Conservation (phyloP, 2,113 vertebrate species). For the Clarias gariepinus region DNA sequence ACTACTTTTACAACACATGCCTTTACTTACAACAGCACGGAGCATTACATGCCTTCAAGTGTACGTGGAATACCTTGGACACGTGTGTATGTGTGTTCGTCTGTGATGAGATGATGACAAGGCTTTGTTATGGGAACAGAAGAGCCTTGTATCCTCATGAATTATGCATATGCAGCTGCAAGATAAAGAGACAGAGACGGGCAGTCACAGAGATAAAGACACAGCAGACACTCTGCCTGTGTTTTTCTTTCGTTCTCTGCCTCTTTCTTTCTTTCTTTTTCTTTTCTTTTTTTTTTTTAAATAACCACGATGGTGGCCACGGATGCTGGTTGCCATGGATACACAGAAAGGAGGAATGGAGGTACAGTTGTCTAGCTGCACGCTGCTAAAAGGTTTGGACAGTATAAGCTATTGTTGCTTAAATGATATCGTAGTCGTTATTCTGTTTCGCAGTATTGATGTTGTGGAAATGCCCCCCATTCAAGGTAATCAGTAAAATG, state of each 20-base stretch:
- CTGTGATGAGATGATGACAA: constrained; percentile 71
- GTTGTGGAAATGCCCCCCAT: not conserved
- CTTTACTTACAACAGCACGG: constrained; percentile 40
- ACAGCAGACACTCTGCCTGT: not conserved
- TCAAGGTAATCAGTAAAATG: not conserved
- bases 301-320: constrained; percentile 53
- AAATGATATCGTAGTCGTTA: not conserved
- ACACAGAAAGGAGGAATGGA: constrained; percentile 25
- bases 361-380: constrained; percentile 31
- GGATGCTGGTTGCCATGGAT: constrained; percentile 39
- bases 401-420: not conserved
- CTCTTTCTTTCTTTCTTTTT: not conserved
- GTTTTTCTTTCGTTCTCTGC: not conserved
- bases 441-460: not conserved
- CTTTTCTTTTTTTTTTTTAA: constrained; percentile 18
- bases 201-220: constrained; percentile 62
- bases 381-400: constrained; percentile 46
- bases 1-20: not conserved
- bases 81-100: constrained; percentile 45
- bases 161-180: constrained; percentile 81
- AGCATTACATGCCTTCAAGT: constrained; percentile 34
- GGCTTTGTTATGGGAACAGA: constrained; percentile 78
- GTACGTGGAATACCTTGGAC: not conserved
- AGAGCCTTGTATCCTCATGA: constrained; percentile 76
- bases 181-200: constrained; percentile 73